Evolutionary conservation across 2,888 invertebrate genomes (phyloP).

Genomic region (Rotaria macrura): DNA sequence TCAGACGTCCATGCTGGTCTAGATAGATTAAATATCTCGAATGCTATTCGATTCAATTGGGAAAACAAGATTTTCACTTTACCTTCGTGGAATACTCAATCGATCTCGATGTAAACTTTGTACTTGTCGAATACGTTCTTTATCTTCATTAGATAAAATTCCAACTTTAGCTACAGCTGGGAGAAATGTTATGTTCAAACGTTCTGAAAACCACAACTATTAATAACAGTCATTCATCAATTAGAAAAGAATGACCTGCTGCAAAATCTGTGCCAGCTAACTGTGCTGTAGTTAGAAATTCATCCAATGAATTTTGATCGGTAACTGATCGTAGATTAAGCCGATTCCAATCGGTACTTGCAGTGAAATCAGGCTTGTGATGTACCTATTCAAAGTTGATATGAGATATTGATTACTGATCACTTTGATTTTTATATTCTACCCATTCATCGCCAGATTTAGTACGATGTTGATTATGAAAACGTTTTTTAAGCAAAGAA

Average conservation of each 20-base stretch:
- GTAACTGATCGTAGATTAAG: slow-evolving; percentile 76
- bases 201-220: slow-evolving; percentile 59
- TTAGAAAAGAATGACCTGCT: slow-evolving; percentile 46
- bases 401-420: background rate
- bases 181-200: slow-evolving; percentile 69
- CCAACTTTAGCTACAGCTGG: slow-evolving; percentile 55
- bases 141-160: slow-evolving; percentile 57
- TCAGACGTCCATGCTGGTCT: slow-evolving; percentile 31
- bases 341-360: slow-evolving; percentile 80
- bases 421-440: background rate
- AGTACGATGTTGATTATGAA: background rate
- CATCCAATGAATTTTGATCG: slow-evolving; percentile 87
- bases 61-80: no score
- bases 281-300: slow-evolving; percentile 85
- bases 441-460: background rate
- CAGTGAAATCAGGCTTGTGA: slow-evolving; percentile 74
- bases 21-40: no score
- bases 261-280: slow-evolving; percentile 82
- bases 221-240: background rate
- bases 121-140: slow-evolving; percentile 39
- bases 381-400: slow-evolving; percentile 51
- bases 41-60: no score
- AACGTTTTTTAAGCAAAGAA: slow-evolving; percentile 5
- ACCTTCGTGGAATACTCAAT: slow-evolving; percentile 70
- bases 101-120: slow-evolving; percentile 52